A percentile compares a stretch with the other conserved stretches of the same genome.
phyloP scores from a whole-genome alignment of 2,113 vertebrate genomes.

The Crotalus viridis region DNA sequence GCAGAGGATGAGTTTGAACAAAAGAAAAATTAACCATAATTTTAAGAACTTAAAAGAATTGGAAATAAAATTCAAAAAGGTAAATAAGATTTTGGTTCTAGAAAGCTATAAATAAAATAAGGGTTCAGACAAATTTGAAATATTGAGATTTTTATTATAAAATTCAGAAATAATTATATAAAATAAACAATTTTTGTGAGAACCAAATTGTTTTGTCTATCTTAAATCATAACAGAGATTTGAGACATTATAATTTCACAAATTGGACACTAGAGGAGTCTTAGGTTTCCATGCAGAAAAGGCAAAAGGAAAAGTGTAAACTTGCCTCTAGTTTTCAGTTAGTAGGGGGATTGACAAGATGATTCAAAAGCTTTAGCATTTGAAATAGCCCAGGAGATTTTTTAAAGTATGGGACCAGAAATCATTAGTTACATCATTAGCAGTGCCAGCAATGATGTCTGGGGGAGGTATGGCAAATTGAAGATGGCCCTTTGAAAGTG shows the following conservation, averaged over 20 bases:
- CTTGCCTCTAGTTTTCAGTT: not conserved
- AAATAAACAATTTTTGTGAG: not conserved
- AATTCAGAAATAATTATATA: not conserved
- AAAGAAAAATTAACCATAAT: not conserved
- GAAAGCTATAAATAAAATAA: not conserved
- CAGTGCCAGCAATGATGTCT: not conserved
- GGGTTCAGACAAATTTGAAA: not conserved
- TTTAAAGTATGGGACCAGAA: not conserved
- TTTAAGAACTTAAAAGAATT: not conserved
- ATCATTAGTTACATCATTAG: not conserved
- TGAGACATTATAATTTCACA: not conserved
- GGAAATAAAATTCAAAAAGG: not conserved
- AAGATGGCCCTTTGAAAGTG: not conserved
- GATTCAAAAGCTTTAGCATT: not conserved
- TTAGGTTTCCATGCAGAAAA: not conserved
- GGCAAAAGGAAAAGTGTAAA: not conserved
- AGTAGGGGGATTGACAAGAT: not conserved
- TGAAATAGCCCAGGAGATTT: not conserved
- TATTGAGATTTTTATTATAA: not conserved
- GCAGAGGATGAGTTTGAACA: not conserved
- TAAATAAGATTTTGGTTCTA: not conserved
- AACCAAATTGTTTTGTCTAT: not conserved
- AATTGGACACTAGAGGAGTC: not conserved
- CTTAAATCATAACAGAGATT: not conserved
- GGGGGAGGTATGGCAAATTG: not conserved